A percentile compares a stretch with the other conserved stretches of the same genome.
phyloP scores from a whole-genome alignment of 2,888 invertebrate species.

The Poecilus cupreus region DNA sequence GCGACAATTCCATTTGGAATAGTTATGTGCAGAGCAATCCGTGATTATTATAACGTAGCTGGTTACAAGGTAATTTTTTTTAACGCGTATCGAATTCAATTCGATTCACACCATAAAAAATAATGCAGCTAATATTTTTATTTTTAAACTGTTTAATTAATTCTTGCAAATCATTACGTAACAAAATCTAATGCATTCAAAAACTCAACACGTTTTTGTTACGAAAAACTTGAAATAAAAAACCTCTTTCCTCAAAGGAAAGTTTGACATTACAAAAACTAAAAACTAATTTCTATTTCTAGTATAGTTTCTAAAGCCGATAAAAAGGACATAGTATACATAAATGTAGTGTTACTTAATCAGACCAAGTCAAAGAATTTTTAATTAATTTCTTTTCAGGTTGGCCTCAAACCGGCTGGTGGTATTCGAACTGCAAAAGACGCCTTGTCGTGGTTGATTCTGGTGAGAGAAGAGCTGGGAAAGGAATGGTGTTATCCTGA shows the following conservation, averaged over 20 bases:
- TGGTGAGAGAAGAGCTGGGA: constrained; percentile 91
- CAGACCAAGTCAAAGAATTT: constrained; percentile 16
- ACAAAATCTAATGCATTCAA: constrained; percentile 1
- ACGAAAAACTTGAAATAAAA: not conserved
- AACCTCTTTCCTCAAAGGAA: constrained; percentile 35
- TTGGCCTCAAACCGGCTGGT: constrained; percentile 98
- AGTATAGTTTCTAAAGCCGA: constrained; percentile 41
- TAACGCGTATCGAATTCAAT: not conserved
- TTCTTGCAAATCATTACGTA: not conserved
- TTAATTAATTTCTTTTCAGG: constrained; percentile 73
- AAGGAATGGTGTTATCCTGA: constrained; percentile 87
- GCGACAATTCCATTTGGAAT: constrained; percentile 93
- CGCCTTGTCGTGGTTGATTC: constrained; percentile 89
- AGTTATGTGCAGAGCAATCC: constrained; percentile 95
- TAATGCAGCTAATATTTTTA: not conserved
- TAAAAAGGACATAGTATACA: constrained; percentile 40
- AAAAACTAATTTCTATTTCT: constrained; percentile 43
- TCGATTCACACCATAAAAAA: not conserved
- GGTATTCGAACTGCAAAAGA: constrained; percentile 92
- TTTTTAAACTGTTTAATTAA: not conserved
- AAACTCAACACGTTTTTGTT: not conserved
- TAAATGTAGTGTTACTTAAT: constrained; percentile 10
- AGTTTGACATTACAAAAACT: constrained; percentile 43
- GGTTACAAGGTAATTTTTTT: constrained; percentile 78
- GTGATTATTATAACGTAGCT: constrained; percentile 82